phyloP scores from a whole-genome alignment of 1,140 invertebrate genomes.

The Hyposmocoma kahamanoa region DNA sequence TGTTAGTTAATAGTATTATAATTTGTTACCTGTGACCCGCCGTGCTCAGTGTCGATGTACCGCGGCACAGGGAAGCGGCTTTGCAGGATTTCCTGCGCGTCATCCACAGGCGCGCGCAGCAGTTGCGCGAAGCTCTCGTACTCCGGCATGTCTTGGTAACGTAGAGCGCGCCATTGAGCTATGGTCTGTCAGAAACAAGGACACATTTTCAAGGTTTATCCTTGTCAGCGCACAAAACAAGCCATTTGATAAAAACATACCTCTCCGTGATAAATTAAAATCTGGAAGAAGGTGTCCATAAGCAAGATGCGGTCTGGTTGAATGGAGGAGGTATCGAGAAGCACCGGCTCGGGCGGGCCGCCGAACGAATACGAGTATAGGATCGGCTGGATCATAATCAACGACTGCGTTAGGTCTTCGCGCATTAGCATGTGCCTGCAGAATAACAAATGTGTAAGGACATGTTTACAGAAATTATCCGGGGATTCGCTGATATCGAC shows the following conservation, averaged over 20 bases:
- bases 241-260: no score
- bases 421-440: conserved; percentile 95
- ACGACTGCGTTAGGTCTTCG: conserved; percentile 96
- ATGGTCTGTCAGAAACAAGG: conserved; percentile 87
- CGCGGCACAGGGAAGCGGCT: conserved; percentile 98
- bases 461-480: no score
- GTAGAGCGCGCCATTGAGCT: conserved; percentile 94
- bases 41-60: conserved; percentile 99
- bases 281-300: conserved; percentile 99
- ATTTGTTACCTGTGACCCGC: conserved; percentile 87
- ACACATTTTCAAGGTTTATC: no score
- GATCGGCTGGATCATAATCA: conserved; percentile 99
- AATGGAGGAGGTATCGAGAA: conserved; percentile 98
- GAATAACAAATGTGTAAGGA: no score
- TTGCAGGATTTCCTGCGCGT: conserved; percentile 96
- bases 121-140: conserved; percentile 98
- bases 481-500: no score
- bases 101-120: conserved; percentile 95
- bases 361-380: conserved; percentile 99
- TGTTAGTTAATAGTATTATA: no score
- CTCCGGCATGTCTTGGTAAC: conserved; percentile 97
- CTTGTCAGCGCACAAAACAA: no score
- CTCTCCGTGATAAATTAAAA: conserved; percentile 99
- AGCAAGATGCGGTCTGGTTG: conserved; percentile 97
- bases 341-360: conserved; percentile 97